Percentiles rank a stretch among this genome's conserved stretches.
Conservation (phyloP, 1,140 invertebrate species). For the Papilio polytes region DNA sequence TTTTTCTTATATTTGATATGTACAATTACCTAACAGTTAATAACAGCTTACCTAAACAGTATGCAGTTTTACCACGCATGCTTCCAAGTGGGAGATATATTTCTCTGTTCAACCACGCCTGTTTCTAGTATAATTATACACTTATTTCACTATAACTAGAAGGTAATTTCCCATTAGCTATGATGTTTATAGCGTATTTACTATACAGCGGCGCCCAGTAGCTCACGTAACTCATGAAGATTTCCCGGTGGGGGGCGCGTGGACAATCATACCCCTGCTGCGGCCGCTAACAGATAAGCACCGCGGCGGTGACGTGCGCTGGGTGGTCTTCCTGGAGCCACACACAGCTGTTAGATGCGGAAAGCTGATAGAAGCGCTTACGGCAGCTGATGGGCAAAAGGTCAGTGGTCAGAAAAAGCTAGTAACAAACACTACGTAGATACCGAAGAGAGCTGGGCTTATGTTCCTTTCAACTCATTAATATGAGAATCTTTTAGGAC, state of each 20-base stretch:
- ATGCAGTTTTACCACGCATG: too few relatives aligned
- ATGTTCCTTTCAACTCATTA: not conserved
- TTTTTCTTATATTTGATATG: too few relatives aligned
- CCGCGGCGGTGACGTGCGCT: constrained; percentile 62
- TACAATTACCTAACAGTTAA: too few relatives aligned
- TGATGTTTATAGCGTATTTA: not conserved
- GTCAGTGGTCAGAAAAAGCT: constrained; percentile 41
- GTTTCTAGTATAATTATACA: too few relatives aligned
- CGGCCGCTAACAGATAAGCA: constrained; percentile 59
- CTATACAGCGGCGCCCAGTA: constrained; percentile 59
- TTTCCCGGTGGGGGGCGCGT: constrained; percentile 64
- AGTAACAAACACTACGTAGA: too few relatives aligned
- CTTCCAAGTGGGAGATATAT: too few relatives aligned
- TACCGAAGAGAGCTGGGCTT: too few relatives aligned
- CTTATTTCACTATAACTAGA: too few relatives aligned
- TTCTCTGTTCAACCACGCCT: too few relatives aligned
- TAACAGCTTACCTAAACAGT: too few relatives aligned
- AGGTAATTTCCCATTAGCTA: not conserved
- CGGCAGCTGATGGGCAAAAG: constrained; percentile 63
- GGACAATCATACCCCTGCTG: constrained; percentile 73
- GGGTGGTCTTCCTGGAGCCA: constrained; percentile 70
- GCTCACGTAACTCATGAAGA: constrained; percentile 72
- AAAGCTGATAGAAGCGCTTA: constrained; percentile 64
- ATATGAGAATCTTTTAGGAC: constrained; percentile 55
- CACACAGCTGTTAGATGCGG: constrained; percentile 71